Conservation (phyloP, 2,113 vertebrate species). For the Gobio gobio region DNA sequence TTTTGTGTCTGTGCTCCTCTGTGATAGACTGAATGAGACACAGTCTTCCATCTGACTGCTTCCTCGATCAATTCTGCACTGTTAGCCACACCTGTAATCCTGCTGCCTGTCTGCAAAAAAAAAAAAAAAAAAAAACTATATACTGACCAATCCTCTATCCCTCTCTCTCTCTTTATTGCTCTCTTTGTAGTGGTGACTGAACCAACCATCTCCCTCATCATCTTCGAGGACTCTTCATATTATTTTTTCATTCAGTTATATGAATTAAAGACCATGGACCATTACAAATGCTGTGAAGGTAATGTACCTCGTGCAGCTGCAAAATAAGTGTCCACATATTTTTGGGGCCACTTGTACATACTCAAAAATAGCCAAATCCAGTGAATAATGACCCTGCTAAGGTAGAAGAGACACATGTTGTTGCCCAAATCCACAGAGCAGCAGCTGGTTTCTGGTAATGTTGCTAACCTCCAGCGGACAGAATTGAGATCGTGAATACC, state of each 20-base stretch:
- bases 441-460: constrained; percentile 43
- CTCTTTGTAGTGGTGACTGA: neutral
- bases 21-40: constrained; percentile 40
- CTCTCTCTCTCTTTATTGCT: neutral
- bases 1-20: neutral
- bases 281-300: neutral
- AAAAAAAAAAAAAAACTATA: neutral
- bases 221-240: neutral
- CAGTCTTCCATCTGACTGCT: constrained; percentile 45
- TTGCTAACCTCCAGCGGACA: constrained; percentile 30
- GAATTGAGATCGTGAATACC: constrained; percentile 28
- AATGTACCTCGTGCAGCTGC: neutral
- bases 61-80: constrained; percentile 29
- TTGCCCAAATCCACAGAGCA: constrained; percentile 21
- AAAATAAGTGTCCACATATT: neutral
- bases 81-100: constrained; percentile 41
- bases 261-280: neutral
- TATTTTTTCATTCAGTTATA: neutral
- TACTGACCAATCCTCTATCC: constrained; percentile 2
- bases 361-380: neutral
- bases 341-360: neutral
- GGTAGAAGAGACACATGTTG: neutral
- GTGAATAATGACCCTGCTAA: constrained; percentile 9
- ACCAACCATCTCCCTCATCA: neutral
- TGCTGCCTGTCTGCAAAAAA: neutral